Conservation (phyloP, 1,140 invertebrate species). For the Chrysomallon squamiferum region DNA sequence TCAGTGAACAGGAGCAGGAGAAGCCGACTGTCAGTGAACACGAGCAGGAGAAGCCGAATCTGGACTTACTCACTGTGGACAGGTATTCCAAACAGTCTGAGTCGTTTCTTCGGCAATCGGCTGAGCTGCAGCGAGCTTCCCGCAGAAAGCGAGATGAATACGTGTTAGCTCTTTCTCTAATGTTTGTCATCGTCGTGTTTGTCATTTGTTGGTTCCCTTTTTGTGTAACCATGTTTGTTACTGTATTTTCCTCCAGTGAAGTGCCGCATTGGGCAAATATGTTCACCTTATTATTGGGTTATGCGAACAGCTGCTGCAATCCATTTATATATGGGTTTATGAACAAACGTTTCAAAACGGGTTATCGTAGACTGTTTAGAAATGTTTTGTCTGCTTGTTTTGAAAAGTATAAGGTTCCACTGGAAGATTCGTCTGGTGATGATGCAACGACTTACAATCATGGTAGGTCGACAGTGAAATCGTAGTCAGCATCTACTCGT, state of each 20-base stretch:
- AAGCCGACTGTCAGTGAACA: too few relatives aligned
- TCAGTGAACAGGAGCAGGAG: background rate
- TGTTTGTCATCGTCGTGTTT: constrained; percentile 46
- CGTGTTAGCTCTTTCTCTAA: constrained; percentile 35
- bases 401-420: too few relatives aligned
- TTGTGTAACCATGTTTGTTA: constrained; percentile 54
- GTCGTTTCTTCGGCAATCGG: background rate
- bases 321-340: constrained; percentile 54
- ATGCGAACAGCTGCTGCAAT: constrained; percentile 52
- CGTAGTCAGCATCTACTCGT: too few relatives aligned
- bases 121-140: background rate
- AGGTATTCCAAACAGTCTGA: too few relatives aligned
- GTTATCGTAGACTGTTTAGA: constrained; percentile 31
- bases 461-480: too few relatives aligned
- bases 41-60: too few relatives aligned
- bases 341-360: constrained; percentile 45
- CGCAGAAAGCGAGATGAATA: constrained; percentile 35
- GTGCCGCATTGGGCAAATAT: constrained; percentile 38
- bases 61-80: background rate
- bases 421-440: too few relatives aligned
- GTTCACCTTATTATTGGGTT: constrained; percentile 49
- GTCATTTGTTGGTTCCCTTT: constrained; percentile 53
- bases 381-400: background rate
- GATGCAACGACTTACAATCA: too few relatives aligned
- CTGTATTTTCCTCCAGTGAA: constrained; percentile 25